phyloP scores from a whole-genome alignment of 2,113 vertebrate species.

The Crotalus tigris region DNA sequence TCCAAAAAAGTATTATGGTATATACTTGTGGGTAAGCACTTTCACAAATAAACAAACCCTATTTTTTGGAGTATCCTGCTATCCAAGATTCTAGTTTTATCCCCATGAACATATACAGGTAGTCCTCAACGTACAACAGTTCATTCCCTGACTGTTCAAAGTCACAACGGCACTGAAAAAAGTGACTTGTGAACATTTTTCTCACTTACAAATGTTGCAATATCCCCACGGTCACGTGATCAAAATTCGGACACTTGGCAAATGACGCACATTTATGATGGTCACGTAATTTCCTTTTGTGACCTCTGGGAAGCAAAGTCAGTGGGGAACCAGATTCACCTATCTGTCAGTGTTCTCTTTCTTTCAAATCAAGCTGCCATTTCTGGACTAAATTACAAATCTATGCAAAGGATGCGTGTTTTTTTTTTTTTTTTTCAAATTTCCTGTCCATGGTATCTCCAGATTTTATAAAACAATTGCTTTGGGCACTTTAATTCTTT shows the following conservation, averaged over 20 bases:
- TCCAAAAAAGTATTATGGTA: neutral
- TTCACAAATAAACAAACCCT: neutral
- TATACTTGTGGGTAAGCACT: neutral
- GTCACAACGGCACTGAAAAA: too few relatives aligned
- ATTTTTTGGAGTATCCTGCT: neutral
- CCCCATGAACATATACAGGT: neutral
- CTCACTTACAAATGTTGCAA: too few relatives aligned
- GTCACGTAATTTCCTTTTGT: too few relatives aligned
- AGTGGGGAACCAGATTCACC: too few relatives aligned
- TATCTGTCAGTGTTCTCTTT: slow-evolving; percentile 36
- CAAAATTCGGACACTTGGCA: too few relatives aligned
- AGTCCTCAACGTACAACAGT: too few relatives aligned
- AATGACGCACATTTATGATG: too few relatives aligned
- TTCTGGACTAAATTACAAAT: neutral
- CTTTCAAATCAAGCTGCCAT: neutral
- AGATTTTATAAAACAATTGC: neutral
- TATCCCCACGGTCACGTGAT: too few relatives aligned
- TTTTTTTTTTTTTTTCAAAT: neutral
- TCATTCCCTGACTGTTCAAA: too few relatives aligned
- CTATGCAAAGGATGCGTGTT: neutral
- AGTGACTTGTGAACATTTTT: too few relatives aligned
- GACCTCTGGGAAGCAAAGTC: too few relatives aligned
- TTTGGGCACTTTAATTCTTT: neutral
- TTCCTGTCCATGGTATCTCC: neutral
- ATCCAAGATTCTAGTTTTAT: neutral